These are phyloP conservation scores for Bellardia pandia DNA, from an alignment of 2,888 invertebrate genomes.

Conservation along the genomic window DNA sequence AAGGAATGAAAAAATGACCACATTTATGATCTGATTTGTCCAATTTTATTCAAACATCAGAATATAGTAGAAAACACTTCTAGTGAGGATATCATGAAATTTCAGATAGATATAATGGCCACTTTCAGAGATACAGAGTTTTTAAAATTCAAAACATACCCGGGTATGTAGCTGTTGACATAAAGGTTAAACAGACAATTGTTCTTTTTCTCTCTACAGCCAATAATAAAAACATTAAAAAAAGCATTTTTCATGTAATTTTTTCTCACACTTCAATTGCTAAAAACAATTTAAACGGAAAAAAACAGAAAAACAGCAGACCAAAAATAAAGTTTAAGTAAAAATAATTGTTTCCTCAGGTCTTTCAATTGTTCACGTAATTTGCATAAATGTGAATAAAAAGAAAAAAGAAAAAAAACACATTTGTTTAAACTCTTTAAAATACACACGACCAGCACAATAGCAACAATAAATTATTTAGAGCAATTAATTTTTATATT, in stretches of 20 bases:
- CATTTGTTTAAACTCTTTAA: background rate
- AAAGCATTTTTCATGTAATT: background rate
- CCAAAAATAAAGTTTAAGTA: background rate
- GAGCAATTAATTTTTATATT: slow-evolving; percentile 13
- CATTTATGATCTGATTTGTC: too few species aligned
- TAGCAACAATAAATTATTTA: background rate
- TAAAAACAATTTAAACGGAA: background rate
- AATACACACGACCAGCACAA: slow-evolving; percentile 2
- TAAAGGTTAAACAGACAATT: background rate
- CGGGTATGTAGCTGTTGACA: too few species aligned
- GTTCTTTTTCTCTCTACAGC: background rate
- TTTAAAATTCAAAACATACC: too few species aligned
- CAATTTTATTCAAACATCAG: too few species aligned
- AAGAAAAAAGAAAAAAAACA: background rate
- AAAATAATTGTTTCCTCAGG: slow-evolving; percentile 39
- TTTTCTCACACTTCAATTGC: slow-evolving; percentile 41
- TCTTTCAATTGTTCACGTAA: slow-evolving; percentile 7
- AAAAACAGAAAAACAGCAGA: background rate
- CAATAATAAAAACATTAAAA: slow-evolving; percentile 22
- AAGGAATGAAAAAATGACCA: too few species aligned
- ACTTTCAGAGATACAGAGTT: too few species aligned
- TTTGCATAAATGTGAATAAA: slow-evolving; percentile 29
- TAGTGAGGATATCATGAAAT: too few species aligned
- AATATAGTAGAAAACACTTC: too few species aligned
- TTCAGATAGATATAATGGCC: too few species aligned